Base-by-base conservation (phyloP, 2,888 invertebrate genomes). In the Agrilus cyanescens region DNA sequence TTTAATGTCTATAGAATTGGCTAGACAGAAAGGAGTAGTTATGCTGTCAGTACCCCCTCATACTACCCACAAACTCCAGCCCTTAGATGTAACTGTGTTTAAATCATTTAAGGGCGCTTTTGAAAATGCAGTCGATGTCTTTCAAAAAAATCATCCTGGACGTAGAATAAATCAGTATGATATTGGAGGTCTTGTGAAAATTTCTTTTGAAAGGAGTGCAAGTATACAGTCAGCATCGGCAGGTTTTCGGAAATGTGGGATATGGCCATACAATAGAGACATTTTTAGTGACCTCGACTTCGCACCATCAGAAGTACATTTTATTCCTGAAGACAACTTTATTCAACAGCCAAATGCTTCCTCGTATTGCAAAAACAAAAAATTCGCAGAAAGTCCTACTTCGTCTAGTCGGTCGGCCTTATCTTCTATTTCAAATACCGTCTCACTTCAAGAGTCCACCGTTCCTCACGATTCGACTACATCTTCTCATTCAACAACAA, bases 51-150 rank as follows among this genome's bases (percentile, higher is more conserved):
- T 56, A 40, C 46, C 54, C 10, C 53, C 54, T 32, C 53, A 56
- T 43, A 55, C 53, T 34, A 50, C 51, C 14, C 49, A 58, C 45
- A 48, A 47, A 46, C 45, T 57, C 51, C 57, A 58, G 44, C 55
- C 56, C 25, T 40, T 60, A 38, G 57, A 58, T 52, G 47, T 53
- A 38, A 47, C 52, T 12, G 49, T 57, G 15, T 57, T 56, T 46
- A 55, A 54, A 36, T 56, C 58, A 39, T 40, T 59, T 31, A 60
- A 59, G 53, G 53, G 37, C 12, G 53, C 48, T 31, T 57, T 57
- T 53, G 55, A 58, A 30, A 30, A 41, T 37, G 39, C 39, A 25
- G 12, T 47, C 13, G 37, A 25, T 29, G 20, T n/a, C 4, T 46
- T 38, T 32, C 45, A 40, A 46, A 45, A 42, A 39, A 13, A 14